Percentiles rank a stretch among this genome's conserved stretches.
Conservation (phyloP, 2,888 invertebrate genomes). For the Luffia ferchaultella region DNA sequence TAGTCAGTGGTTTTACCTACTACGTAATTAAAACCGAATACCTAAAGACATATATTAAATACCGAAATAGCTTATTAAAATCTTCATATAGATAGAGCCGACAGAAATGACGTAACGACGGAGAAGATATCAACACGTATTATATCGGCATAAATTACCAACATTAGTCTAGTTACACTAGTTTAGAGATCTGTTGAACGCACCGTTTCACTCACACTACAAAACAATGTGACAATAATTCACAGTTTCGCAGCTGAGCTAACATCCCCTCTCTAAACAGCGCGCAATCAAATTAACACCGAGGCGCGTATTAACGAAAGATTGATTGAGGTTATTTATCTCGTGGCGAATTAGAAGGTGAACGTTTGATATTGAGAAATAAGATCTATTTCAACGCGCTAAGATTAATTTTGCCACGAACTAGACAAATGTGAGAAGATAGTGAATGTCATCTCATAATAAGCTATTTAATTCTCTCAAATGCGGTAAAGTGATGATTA, state of each 20-base stretch:
- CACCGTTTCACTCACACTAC: neutral
- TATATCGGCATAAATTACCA: neutral
- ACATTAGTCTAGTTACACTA: constrained; percentile 5
- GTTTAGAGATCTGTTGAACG: constrained; percentile 1
- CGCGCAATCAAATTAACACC: constrained; percentile 17
- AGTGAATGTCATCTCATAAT: too few species aligned
- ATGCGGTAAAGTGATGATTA: too few species aligned
- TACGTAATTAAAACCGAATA: too few species aligned
- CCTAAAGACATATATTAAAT: too few species aligned
- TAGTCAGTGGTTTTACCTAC: too few species aligned
- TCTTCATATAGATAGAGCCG: neutral
- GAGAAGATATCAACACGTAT: neutral
- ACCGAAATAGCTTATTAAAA: neutral
- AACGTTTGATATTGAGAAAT: neutral
- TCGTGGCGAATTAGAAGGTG: neutral
- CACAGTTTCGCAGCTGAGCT: constrained; percentile 32
- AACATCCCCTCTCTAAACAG: constrained; percentile 18
- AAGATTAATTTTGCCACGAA: neutral
- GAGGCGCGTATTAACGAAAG: constrained; percentile 23
- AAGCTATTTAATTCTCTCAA: too few species aligned
- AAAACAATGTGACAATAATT: constrained; percentile 21
- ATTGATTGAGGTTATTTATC: constrained; percentile 22
- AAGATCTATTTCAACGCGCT: neutral
- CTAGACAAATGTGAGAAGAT: too few species aligned
- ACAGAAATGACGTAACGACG: neutral